Evolutionary conservation across 2,888 invertebrate species (phyloP).

Genomic region (Pediacus dermestoides): DNA sequence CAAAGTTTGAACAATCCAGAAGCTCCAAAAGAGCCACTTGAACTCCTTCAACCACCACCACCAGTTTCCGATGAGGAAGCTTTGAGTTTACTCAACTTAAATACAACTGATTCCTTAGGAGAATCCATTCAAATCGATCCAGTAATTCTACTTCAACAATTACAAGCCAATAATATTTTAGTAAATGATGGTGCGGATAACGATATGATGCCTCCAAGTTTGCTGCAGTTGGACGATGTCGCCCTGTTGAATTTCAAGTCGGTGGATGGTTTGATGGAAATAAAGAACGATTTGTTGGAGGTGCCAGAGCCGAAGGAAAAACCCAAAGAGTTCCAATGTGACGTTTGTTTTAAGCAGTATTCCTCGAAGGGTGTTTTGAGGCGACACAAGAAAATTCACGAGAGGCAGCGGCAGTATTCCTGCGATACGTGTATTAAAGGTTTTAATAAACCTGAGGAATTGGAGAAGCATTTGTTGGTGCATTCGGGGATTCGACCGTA

Average conservation of each 20-base stretch:
- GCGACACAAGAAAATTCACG: constrained; percentile 52
- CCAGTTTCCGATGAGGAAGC: constrained; percentile 13
- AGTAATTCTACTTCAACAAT: constrained; percentile 20
- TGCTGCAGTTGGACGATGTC: constrained; percentile 24
- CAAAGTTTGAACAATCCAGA: no score
- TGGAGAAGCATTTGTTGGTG: constrained; percentile 56
- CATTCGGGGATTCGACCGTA: constrained; percentile 58
- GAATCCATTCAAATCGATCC: constrained; percentile 20
- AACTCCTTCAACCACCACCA: background rate
- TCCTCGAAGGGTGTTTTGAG: constrained; percentile 40
- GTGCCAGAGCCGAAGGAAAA: constrained; percentile 12
- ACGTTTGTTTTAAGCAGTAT: constrained; percentile 42
- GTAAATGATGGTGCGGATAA: background rate
- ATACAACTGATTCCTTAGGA: constrained; percentile 6
- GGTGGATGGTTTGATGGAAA: background rate
- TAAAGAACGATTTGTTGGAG: no score
- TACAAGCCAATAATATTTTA: constrained; percentile 12
- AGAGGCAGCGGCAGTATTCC: constrained; percentile 57
- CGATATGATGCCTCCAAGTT: constrained; percentile 13
- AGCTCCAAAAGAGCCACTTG: no score
- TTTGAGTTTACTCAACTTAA: constrained; percentile 14
- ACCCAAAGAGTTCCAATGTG: constrained; percentile 32
- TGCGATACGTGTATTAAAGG: constrained; percentile 57
- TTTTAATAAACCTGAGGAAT: constrained; percentile 59
- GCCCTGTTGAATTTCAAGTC: constrained; percentile 24